Evolutionary conservation across 2,797 vertebrate species (phyloP).

Genomic region (Vipera latastei): DNA sequence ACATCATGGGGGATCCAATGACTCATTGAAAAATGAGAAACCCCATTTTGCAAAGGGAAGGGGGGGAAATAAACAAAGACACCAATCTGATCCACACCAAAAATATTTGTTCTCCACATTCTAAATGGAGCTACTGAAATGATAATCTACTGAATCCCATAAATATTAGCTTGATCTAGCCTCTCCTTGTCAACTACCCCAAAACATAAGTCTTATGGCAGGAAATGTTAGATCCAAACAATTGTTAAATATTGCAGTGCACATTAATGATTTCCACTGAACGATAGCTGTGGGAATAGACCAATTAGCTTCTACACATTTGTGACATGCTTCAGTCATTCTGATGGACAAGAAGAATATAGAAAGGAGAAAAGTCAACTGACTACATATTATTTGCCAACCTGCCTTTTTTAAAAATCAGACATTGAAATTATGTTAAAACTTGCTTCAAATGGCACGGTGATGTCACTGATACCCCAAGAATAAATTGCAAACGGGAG

Average conservation of each 20-base stretch:
- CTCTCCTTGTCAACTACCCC: background rate
- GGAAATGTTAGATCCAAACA: background rate
- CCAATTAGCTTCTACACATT: background rate
- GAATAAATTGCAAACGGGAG: conserved; percentile 44
- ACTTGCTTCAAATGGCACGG: conserved; percentile 39
- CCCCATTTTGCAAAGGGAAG: background rate
- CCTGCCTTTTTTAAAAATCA: conserved; percentile 1
- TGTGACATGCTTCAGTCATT: background rate
- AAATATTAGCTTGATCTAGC: background rate
- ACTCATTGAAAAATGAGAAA: background rate
- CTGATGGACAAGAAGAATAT: background rate
- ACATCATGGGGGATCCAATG: background rate
- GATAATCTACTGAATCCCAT: background rate
- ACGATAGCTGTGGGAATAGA: background rate
- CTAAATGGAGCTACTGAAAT: background rate
- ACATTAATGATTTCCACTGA: background rate
- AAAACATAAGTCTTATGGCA: background rate
- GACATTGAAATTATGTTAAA: conserved; percentile 34
- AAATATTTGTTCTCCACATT: background rate
- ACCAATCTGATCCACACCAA: background rate
- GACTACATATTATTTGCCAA: background rate
- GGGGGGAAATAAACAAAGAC: background rate
- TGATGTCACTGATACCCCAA: conserved; percentile 53
- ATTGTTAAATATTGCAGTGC: background rate
- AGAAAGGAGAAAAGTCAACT: conserved; percentile 2